phyloP scores from a whole-genome alignment of 2,888 invertebrate species.

The Drosophila setosimentum region DNA sequence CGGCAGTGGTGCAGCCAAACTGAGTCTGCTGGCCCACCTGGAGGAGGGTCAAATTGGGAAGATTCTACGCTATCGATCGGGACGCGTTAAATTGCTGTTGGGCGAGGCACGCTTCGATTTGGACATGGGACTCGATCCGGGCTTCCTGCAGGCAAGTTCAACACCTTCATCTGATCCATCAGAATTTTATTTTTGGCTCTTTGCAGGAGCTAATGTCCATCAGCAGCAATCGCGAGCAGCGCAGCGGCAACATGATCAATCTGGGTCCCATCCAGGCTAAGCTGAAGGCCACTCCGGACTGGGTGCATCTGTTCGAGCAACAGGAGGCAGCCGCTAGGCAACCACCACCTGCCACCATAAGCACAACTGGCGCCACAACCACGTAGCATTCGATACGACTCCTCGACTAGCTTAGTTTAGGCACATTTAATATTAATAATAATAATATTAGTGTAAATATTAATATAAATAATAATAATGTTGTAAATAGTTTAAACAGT shows the following conservation, averaged over 20 bases:
- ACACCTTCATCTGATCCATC: too few species aligned
- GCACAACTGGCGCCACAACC: slow-evolving; percentile 23
- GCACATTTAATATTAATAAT: slow-evolving; percentile 22
- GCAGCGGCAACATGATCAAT: slow-evolving; percentile 87
- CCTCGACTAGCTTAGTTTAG: slow-evolving; percentile 14
- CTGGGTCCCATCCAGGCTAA: slow-evolving; percentile 87
- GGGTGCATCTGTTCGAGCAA: slow-evolving; percentile 85
- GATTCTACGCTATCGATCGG: slow-evolving; percentile 87
- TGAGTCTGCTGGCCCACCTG: slow-evolving; percentile 79
- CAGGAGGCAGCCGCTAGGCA: slow-evolving; percentile 49
- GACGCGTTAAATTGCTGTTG: slow-evolving; percentile 86
- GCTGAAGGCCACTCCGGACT: slow-evolving; percentile 87
- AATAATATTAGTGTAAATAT: slow-evolving; percentile 12
- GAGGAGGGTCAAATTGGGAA: slow-evolving; percentile 88
- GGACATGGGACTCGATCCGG: slow-evolving; percentile 87
- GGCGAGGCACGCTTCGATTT: slow-evolving; percentile 88
- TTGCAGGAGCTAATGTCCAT: slow-evolving; percentile 86
- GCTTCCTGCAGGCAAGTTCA: slow-evolving; percentile 86
- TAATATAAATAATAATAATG: not conserved
- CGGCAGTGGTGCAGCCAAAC: slow-evolving; percentile 26
- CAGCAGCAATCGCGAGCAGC: slow-evolving; percentile 86
- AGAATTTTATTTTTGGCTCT: not conserved
- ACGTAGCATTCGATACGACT: slow-evolving; percentile 33
- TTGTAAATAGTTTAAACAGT: not conserved
- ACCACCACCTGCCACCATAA: slow-evolving; percentile 9